Percentiles rank a stretch among this genome's conserved stretches.
phyloP scores from a whole-genome alignment of 2,113 vertebrate species.

The Leptobrachium ailaonicum region DNA sequence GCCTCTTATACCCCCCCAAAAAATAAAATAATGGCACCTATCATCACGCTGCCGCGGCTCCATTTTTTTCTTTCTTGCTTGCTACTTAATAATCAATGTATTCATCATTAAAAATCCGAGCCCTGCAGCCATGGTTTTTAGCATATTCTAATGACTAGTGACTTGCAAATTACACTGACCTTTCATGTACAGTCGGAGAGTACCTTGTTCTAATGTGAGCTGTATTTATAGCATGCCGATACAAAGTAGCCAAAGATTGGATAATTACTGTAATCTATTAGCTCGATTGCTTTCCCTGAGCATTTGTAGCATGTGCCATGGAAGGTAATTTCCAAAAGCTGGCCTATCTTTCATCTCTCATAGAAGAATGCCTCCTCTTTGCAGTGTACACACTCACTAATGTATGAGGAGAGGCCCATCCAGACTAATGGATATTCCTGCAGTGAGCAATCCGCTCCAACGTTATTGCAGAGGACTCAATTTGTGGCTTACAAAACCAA shows the following conservation, averaged over 20 bases:
- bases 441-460: slow-evolving; percentile 65
- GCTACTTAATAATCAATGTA: slow-evolving; percentile 92
- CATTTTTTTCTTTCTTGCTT: slow-evolving; percentile 84
- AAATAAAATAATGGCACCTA: slow-evolving; percentile 77
- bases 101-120: slow-evolving; percentile 88
- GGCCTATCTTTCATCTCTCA: slow-evolving; percentile 78
- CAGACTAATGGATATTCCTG: slow-evolving; percentile 63
- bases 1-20: slow-evolving; percentile 80
- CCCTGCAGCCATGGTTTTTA: slow-evolving; percentile 87
- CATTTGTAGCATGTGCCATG: slow-evolving; percentile 79
- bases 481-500: slow-evolving; percentile 72
- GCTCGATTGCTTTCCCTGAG: slow-evolving; percentile 78
- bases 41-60: slow-evolving; percentile 72
- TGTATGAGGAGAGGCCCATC: slow-evolving; percentile 63
- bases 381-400: slow-evolving; percentile 61
- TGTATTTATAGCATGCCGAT: slow-evolving; percentile 88
- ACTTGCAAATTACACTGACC: slow-evolving; percentile 93
- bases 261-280: slow-evolving; percentile 88
- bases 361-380: slow-evolving; percentile 62
- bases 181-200: slow-evolving; percentile 87
- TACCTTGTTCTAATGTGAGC: slow-evolving; percentile 86
- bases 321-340: slow-evolving; percentile 73
- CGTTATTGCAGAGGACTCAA: slow-evolving; percentile 61
- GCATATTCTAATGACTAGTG: slow-evolving; percentile 92
- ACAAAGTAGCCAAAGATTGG: slow-evolving; percentile 86